A percentile compares a stretch with the other conserved stretches of the same genome.
Conservation (phyloP, 2,888 invertebrate genomes). For the Drosophila lutescens region DNA sequence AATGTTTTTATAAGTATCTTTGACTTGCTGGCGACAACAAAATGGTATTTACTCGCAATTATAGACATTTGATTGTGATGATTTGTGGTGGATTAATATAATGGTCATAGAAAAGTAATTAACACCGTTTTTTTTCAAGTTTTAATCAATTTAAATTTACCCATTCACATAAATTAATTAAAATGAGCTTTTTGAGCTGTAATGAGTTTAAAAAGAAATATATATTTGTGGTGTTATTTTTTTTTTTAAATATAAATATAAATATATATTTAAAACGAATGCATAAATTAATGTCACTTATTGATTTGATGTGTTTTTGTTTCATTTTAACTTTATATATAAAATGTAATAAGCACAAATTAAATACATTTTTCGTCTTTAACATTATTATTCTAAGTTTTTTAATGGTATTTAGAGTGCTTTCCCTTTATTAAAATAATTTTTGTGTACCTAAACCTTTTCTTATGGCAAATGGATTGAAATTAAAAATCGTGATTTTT, state of each 20-base stretch:
- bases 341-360: too few species aligned
- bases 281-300: too few species aligned
- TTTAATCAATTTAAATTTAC: neutral
- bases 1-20: conserved; percentile 3
- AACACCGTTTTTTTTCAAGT: neutral
- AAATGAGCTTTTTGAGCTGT: neutral
- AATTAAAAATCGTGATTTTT: too few species aligned
- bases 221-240: too few species aligned
- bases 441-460: too few species aligned
- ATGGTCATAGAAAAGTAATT: neutral
- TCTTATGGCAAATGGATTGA: too few species aligned
- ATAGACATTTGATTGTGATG: conserved; percentile 12
- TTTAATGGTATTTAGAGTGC: too few species aligned
- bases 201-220: too few species aligned
- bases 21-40: conserved; percentile 6
- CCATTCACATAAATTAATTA: neutral
- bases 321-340: too few species aligned
- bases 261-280: too few species aligned
- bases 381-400: neutral
- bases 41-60: neutral
- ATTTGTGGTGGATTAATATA: conserved; percentile 12
- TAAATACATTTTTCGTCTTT: neutral
- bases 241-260: too few species aligned
- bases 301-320: neutral
- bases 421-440: too few species aligned